Percentiles rank a stretch among this genome's conserved stretches.
Conservation (phyloP, 2,113 vertebrate genomes). For the Xyliphius kryptos region DNA sequence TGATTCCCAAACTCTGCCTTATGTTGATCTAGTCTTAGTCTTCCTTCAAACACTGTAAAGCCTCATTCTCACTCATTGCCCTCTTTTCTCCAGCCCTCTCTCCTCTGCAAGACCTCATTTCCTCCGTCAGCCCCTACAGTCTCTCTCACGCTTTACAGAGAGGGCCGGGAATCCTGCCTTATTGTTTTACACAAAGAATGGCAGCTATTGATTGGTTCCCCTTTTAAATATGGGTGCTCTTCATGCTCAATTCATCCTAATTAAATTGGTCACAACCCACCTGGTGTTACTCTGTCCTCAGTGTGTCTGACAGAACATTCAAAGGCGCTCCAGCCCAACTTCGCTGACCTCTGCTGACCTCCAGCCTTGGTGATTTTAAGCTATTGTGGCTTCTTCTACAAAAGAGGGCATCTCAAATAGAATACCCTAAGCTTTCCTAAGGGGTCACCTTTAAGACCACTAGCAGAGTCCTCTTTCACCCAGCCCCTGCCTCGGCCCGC, state of each 20-base stretch:
- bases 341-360: conserved; percentile 68
- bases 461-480: conserved; percentile 35
- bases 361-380: conserved; percentile 66
- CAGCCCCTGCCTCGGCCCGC: conserved; percentile 17
- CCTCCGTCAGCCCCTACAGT: conserved; percentile 36
- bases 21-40: conserved; percentile 14
- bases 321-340: conserved; percentile 57
- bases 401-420: conserved; percentile 72
- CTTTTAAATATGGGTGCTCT: conserved; percentile 58
- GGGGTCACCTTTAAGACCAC: conserved; percentile 59
- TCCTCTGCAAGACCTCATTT: conserved; percentile 30
- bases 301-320: conserved; percentile 76
- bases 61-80: conserved; percentile 26
- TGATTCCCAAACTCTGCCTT: neutral
- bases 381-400: conserved; percentile 66
- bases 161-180: conserved; percentile 38
- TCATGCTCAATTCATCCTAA: conserved; percentile 63
- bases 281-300: conserved; percentile 76
- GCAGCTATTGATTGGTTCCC: conserved; percentile 47
- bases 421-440: conserved; percentile 71
- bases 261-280: conserved; percentile 73
- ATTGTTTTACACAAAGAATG: conserved; percentile 44
- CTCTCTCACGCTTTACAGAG: conserved; percentile 40
- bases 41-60: conserved; percentile 25
- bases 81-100: conserved; percentile 36